Evolutionary conservation across 2,797 vertebrate genomes (phyloP).

Genomic region (Cyprinella venusta): DNA sequence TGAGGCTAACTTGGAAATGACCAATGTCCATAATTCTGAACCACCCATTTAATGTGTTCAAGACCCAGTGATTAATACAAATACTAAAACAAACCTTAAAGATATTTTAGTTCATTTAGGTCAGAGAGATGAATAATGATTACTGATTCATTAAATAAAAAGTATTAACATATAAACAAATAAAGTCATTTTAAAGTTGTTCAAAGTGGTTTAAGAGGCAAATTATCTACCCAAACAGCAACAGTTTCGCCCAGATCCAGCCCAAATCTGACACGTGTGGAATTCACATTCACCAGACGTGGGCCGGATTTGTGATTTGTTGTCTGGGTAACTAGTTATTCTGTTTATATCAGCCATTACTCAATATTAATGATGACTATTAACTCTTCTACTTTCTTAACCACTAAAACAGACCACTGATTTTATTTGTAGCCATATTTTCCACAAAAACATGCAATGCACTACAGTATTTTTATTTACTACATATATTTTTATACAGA

Average conservation of each 20-base stretch:
- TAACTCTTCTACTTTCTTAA: not conserved
- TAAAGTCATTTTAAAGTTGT: not conserved
- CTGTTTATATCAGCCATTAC: not conserved
- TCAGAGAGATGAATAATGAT: not conserved
- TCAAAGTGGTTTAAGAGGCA: not conserved
- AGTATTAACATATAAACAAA: not conserved
- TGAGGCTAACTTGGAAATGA: no score
- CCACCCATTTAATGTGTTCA: not conserved
- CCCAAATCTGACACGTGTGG: no score
- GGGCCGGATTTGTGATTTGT: no score
- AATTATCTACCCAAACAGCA: not conserved
- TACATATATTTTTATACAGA: no score
- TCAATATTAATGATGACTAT: constrained; percentile 1
- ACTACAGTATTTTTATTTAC: not conserved
- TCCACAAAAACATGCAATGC: not conserved
- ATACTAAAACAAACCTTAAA: not conserved
- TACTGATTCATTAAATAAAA: not conserved
- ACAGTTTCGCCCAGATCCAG: no score
- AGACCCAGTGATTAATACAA: not conserved
- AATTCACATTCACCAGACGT: no score
- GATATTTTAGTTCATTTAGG: not conserved
- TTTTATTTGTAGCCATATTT: not conserved
- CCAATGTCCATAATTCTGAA: no score
- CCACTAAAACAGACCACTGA: not conserved
- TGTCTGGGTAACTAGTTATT: not conserved